phyloP scores from a whole-genome alignment of 2,797 vertebrate genomes.

The Lacerta viridis region DNA sequence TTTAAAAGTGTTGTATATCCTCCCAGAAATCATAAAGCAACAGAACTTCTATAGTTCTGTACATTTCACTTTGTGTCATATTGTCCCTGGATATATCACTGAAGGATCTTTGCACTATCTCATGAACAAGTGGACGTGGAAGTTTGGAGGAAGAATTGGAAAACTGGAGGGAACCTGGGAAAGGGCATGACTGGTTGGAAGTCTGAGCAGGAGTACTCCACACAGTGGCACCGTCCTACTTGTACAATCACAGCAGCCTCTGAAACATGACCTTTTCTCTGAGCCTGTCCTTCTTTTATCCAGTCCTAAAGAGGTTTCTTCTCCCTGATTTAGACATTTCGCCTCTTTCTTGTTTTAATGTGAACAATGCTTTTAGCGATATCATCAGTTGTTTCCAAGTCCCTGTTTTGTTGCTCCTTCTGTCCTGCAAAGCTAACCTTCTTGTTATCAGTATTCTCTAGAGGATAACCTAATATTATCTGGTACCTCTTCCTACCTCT shows the following conservation, averaged over 20 bases:
- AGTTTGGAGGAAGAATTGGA: background rate
- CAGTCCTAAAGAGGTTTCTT: background rate
- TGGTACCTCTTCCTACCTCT: background rate
- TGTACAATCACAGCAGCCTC: background rate
- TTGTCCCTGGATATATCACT: background rate
- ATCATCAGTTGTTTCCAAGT: background rate
- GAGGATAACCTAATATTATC: background rate
- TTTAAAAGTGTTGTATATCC: background rate
- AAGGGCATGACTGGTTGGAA: background rate
- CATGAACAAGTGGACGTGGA: background rate
- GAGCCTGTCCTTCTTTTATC: too few species aligned
- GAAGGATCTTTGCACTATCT: background rate
- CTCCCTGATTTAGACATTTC: background rate
- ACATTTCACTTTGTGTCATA: background rate
- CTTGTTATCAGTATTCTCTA: background rate
- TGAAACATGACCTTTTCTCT: background rate
- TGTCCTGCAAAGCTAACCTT: conserved; percentile 40
- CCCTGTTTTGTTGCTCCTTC: background rate
- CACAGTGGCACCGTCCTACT: background rate
- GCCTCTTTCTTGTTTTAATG: background rate
- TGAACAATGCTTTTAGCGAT: too few species aligned
- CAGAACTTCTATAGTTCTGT: background rate
- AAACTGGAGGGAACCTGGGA: background rate
- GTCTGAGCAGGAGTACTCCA: background rate
- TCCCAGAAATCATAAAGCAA: background rate